Evolutionary conservation across 2,797 vertebrate species (phyloP).

Genomic region (Scarus forsteni): DNA sequence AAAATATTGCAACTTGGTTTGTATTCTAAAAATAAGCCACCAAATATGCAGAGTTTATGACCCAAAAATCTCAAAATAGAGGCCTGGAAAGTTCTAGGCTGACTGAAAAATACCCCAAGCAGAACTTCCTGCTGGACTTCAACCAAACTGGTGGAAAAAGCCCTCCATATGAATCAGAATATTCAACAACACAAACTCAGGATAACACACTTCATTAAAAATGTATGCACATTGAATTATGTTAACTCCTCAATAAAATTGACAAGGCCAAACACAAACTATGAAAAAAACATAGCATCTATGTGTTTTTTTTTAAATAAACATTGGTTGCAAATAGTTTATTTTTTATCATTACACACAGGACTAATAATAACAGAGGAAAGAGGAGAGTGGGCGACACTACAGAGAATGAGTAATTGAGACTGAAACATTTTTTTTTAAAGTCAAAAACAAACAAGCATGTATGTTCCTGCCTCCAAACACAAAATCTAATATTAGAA

Average conservation of each 20-base stretch:
- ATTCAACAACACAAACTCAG: no score
- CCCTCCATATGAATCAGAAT: no score
- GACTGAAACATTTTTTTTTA: slow-evolving; percentile 22
- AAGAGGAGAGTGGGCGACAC: slow-evolving; percentile 48
- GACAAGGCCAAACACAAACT: background rate
- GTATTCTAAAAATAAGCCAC: no score
- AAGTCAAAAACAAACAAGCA: slow-evolving; percentile 18
- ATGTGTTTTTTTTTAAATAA: background rate
- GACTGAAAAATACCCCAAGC: no score
- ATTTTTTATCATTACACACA: slow-evolving; percentile 45
- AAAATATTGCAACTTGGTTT: no score
- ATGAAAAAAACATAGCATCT: no score
- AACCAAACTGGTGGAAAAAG: no score
- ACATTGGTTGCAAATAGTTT: slow-evolving; percentile 6
- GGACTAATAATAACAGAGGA: slow-evolving; percentile 41
- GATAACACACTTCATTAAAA: no score
- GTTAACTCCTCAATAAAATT: background rate
- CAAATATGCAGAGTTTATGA: no score
- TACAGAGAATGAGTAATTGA: slow-evolving; percentile 26
- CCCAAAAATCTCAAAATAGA: no score
- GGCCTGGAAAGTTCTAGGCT: no score
- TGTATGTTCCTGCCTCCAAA: slow-evolving; percentile 1
- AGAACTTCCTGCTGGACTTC: no score
- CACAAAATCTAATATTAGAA: background rate
- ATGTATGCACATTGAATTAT: background rate